Percentiles rank a stretch among this genome's conserved stretches.
Conservation (phyloP, 2,888 invertebrate species). For the Stenoptilia bipunctidactyla region DNA sequence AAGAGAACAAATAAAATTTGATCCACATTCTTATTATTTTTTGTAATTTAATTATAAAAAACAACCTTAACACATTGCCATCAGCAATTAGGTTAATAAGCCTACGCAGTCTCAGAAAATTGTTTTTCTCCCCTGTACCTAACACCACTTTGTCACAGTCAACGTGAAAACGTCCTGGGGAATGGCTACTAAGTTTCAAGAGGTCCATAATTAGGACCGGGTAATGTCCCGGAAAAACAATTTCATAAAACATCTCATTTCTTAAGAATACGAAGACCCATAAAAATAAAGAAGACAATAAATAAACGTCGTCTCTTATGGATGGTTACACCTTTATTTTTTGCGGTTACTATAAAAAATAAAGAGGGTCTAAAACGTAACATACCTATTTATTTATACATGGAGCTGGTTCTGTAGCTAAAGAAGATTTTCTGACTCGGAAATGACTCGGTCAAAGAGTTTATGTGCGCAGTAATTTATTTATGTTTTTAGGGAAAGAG, state of each 20-base stretch:
- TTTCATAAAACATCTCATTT: conserved; percentile 65
- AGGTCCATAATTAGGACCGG: conserved; percentile 58
- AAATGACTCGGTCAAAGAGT: conserved; percentile 11
- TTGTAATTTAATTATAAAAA: too few relatives aligned
- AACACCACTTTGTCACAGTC: conserved; percentile 57
- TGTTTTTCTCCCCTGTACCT: conserved; percentile 31
- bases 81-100: conserved; percentile 1
- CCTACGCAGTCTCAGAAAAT: conserved; percentile 23
- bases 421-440: too few relatives aligned
- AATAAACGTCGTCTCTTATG: conserved; percentile 58
- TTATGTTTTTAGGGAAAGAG: too few relatives aligned
- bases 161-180: conserved; percentile 54
- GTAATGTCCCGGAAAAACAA: conserved; percentile 67
- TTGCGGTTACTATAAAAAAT: conserved; percentile 32
- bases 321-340: conserved; percentile 39
- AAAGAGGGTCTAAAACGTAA: conserved; percentile 17
- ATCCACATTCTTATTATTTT: too few relatives aligned
- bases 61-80: too few relatives aligned
- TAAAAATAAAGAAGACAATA: conserved; percentile 62
- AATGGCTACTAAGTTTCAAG: conserved; percentile 50
- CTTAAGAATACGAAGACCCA: conserved; percentile 33
- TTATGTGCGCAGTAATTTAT: background rate
- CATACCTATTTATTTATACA: too few relatives aligned
- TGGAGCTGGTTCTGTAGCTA: too few relatives aligned
- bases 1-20: background rate